Percentiles rank a stretch among this genome's conserved stretches.
Evolutionary conservation across 2,888 invertebrate species (phyloP).

Genomic region (Itoplectis maculator): DNA sequence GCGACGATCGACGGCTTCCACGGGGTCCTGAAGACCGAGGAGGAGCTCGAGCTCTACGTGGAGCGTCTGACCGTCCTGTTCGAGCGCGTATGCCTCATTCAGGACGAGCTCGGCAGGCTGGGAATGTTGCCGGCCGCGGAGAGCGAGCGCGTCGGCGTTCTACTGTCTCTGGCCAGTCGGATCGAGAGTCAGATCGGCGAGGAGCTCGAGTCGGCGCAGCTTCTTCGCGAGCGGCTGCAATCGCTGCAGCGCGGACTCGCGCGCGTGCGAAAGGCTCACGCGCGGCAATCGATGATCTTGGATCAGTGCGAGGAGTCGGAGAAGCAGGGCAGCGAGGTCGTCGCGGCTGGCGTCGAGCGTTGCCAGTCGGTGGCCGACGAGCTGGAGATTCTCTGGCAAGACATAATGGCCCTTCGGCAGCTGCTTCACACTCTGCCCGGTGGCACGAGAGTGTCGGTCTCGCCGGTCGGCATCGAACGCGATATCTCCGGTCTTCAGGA

Average conservation of each 20-base stretch:
- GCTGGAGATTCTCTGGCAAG: slow-evolving; percentile 90
- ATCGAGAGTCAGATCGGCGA: slow-evolving; percentile 91
- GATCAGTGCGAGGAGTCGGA: slow-evolving; percentile 91
- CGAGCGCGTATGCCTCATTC: slow-evolving; percentile 90
- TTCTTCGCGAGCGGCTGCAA: slow-evolving; percentile 91
- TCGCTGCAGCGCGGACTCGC: slow-evolving; percentile 90
- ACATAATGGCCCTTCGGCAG: slow-evolving; percentile 91
- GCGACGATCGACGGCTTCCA: slow-evolving; percentile 89
- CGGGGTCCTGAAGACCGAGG: slow-evolving; percentile 93
- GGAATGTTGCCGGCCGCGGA: slow-evolving; percentile 91
- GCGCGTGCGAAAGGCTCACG: slow-evolving; percentile 89
- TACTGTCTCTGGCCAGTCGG: slow-evolving; percentile 89
- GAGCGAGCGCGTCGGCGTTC: slow-evolving; percentile 91
- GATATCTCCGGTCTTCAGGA: slow-evolving; percentile 92
- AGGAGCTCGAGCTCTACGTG: slow-evolving; percentile 92
- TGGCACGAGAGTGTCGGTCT: slow-evolving; percentile 90
- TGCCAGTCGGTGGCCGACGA: slow-evolving; percentile 91
- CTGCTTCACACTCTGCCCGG: slow-evolving; percentile 92
- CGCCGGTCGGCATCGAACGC: slow-evolving; percentile 91
- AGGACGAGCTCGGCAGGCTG: slow-evolving; percentile 91
- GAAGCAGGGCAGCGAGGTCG: slow-evolving; percentile 90
- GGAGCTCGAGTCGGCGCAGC: slow-evolving; percentile 91
- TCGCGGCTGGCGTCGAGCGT: slow-evolving; percentile 91
- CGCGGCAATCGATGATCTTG: slow-evolving; percentile 85
- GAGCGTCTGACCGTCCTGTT: slow-evolving; percentile 92